These are phyloP conservation scores for Vanacampus margaritifer DNA, from an alignment of 2,113 vertebrate species.

Conservation along the genomic window DNA sequence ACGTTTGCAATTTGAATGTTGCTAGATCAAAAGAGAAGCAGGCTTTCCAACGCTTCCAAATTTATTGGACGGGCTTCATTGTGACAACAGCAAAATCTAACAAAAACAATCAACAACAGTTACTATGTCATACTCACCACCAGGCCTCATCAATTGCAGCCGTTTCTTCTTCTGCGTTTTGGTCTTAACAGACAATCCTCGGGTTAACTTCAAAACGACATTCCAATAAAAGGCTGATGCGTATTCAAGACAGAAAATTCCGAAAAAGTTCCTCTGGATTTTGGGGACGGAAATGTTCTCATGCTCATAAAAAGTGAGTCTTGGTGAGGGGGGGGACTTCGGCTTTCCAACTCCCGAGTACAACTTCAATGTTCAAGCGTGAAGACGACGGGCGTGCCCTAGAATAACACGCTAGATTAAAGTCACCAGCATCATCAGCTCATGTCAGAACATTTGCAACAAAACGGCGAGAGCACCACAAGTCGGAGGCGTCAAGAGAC, in stretches of 20 bases:
- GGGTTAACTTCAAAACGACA: slow-evolving; percentile 4
- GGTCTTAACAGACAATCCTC: neutral
- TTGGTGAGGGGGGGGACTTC: neutral
- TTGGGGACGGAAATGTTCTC: neutral
- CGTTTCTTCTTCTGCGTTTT: neutral
- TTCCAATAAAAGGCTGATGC: neutral
- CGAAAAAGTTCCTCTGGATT: slow-evolving; percentile 3
- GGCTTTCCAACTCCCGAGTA: neutral
- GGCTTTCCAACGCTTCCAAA: neutral
- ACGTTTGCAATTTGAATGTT: no score
- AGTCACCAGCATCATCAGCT: neutral
- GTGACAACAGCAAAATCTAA: neutral
- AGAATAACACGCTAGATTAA: neutral
- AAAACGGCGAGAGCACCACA: no score
- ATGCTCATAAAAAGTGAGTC: neutral
- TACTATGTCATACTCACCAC: slow-evolving; percentile 43
- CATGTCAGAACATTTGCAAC: neutral
- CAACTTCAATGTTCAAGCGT: neutral
- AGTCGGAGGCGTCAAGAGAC: no score
- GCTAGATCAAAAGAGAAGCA: no score
- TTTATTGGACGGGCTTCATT: neutral
- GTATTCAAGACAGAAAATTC: slow-evolving; percentile 8
- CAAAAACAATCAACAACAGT: neutral
- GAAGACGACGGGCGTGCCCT: neutral
- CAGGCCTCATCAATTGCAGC: slow-evolving; percentile 1